Base-by-base conservation (phyloP, 2,888 invertebrate genomes). In the Stomorhina lunata region DNA sequence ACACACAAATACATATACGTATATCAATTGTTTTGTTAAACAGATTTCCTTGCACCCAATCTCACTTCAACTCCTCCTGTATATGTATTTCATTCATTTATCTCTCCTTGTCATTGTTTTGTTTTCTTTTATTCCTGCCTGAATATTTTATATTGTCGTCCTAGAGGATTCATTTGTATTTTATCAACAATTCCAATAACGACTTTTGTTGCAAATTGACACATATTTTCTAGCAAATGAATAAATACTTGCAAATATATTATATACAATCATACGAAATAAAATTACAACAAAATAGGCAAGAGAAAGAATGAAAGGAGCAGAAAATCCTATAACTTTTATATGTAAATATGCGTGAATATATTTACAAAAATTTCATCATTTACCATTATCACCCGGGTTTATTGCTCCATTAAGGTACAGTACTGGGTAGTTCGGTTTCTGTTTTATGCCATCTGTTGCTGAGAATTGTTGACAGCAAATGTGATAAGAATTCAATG, bases 91-190 rank as follows among this genome's bases (percentile, higher is more conserved):
- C 50, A 48, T 57, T 27, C 15, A 57, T 48, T 78, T 32, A 57
- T 43, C n/a, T n/a, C n/a, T n/a, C 61, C 55, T 50, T 32, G 65
- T 63, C 37, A 27, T 59, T 45, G 5, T 37, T 69, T 66, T 37
- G 15, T 55, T 65, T 43, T 50, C 20, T 25, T 34, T 55, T 59
- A 22, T 59, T 32, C 25, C 22, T 40, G 20, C 43, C 43, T 66
- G n/a, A 65, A 82, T 75, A 78, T 69, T 82, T 82, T 69, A 75
- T 50, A 32, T 45, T 75, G 69, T 71, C 69, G 73, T 81, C 69
- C 80, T 76, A 12, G 59, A 45, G 61, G 55, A 55, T 25, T 59
- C 37, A 73, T 61, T 77, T 69, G 4, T 48, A 27, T 55, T 43
- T 9, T 29, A 29, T 15, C 32, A 17, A 45, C 73, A 55, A 50